A percentile compares a stretch with the other conserved stretches of the same genome.
Evolutionary conservation across 2,888 invertebrate genomes (phyloP).

Genomic region (Iselma pallidipennis): DNA sequence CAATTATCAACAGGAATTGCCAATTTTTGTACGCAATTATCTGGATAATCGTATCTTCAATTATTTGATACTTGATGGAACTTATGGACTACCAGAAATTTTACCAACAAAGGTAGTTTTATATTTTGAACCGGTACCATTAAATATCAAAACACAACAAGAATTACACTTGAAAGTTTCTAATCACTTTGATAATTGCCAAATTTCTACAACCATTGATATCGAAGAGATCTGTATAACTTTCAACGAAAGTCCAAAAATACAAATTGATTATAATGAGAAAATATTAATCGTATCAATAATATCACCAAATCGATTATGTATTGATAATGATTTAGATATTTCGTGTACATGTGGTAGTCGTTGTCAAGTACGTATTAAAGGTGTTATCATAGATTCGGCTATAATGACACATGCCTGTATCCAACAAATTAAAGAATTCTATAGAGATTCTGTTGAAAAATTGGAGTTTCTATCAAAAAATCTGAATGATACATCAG

Average conservation of each 20-base stretch:
- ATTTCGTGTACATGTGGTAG: conserved; percentile 40
- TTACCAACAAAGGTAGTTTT: conserved; percentile 37
- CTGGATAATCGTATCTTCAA: conserved; percentile 46
- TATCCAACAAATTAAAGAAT: neutral
- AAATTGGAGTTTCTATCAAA: neutral
- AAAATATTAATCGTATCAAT: neutral
- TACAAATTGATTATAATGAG: neutral
- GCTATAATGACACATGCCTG: conserved; percentile 49
- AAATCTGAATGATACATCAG: no score
- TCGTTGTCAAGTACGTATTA: conserved; percentile 27
- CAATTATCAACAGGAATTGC: conserved; percentile 38
- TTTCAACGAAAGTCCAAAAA: neutral
- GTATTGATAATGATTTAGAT: neutral
- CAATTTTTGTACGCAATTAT: conserved; percentile 49
- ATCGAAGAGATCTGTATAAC: neutral
- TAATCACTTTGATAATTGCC: conserved; percentile 29
- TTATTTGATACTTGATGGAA: conserved; percentile 45
- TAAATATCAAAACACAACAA: conserved; percentile 35
- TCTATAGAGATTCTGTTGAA: no score
- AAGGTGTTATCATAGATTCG: conserved; percentile 25
- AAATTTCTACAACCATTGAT: conserved; percentile 15
- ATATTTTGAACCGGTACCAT: conserved; percentile 48
- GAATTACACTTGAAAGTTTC: conserved; percentile 31
- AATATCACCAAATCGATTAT: neutral
- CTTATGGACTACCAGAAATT: conserved; percentile 41